These are phyloP conservation scores for Athalia rosae DNA, from an alignment of 2,888 invertebrate species.

Conservation along the genomic window DNA sequence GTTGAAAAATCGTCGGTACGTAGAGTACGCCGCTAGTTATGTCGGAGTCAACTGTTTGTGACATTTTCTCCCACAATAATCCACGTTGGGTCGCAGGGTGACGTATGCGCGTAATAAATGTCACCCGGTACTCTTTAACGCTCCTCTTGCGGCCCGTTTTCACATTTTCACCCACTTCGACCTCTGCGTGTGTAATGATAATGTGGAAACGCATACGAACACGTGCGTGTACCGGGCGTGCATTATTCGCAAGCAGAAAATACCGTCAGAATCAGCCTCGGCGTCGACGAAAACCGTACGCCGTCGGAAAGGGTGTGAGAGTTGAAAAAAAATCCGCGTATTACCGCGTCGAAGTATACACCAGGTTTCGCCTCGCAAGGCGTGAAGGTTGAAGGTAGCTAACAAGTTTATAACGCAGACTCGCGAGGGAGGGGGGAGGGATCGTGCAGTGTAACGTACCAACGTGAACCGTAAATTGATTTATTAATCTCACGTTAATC, in stretches of 20 bases:
- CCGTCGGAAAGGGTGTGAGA: too few relatives aligned
- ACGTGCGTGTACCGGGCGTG: too few relatives aligned
- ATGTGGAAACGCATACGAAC: too few relatives aligned
- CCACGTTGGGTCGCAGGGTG: background rate
- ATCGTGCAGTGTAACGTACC: background rate
- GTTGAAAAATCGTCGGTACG: too few relatives aligned
- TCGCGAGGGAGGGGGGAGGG: constrained; percentile 21
- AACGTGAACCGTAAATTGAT: constrained; percentile 12
- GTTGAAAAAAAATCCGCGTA: too few relatives aligned
- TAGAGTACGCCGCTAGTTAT: background rate
- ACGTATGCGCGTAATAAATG: constrained; percentile 33
- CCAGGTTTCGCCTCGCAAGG: too few relatives aligned
- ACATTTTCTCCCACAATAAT: background rate
- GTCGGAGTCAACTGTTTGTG: constrained; percentile 18
- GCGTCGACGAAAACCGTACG: too few relatives aligned
- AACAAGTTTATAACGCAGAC: background rate
- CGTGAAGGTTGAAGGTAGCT: too few relatives aligned
- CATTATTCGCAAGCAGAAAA: too few relatives aligned
- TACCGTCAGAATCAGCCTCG: too few relatives aligned
- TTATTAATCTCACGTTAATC: constrained; percentile 20
- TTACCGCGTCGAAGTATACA: too few relatives aligned
- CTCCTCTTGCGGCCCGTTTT: constrained; percentile 2
- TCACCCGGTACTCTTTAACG: constrained; percentile 11
- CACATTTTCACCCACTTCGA: background rate
- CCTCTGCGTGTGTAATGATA: too few relatives aligned